Evolutionary conservation across 2,797 vertebrate species (phyloP), one percentile per base, ranked within the genome.

Genomic region (Acanthiza pusilla): DNA sequence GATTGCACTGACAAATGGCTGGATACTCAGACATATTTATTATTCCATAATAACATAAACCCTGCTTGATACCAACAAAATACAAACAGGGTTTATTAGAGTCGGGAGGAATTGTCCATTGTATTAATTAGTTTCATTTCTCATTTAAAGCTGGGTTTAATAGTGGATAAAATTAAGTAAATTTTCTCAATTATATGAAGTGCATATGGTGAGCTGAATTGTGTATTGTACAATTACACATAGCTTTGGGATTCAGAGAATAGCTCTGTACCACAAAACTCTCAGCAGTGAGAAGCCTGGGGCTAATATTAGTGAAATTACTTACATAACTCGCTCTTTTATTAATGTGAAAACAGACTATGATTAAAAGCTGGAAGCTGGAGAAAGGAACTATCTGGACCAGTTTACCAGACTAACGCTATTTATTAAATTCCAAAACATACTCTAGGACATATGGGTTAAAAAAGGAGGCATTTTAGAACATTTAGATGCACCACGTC

Each of bases 271-370:
- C 93, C 88, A 88, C 88, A 95, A 89, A 87, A 96, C 62, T 96
- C 92, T 76, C 86, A 93, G 85, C 91, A 94, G 85, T 16, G 7
- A 93, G 83, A 51, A 72, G 93, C 96, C 92, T 75, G 60, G 43
- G 91, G 95, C 93, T 82, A 89, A 87, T 95, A 95, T 93, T 96
- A 96, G 86, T 79, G 88, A 96, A 97, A 96, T 94, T 89, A 92
- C 87, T 95, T 95, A 78, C 51, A 71, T 93, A 97, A 94, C 88
- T 94, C 11, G 21, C 74, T 93, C 85, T 96, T 96, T 92, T 95
- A 97, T 95, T 96, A 96, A 94, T 13, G 12, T 90, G 80, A 94
- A 91, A 93, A 86, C 81, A 95, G 92, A 91, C 86, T 86, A 92
- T 93, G 91, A 94, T 97, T 95, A 97, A 97, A 94, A 96, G 81